phyloP scores from a whole-genome alignment of 2,113 vertebrate genomes.

The Nothoprocta perdicaria region DNA sequence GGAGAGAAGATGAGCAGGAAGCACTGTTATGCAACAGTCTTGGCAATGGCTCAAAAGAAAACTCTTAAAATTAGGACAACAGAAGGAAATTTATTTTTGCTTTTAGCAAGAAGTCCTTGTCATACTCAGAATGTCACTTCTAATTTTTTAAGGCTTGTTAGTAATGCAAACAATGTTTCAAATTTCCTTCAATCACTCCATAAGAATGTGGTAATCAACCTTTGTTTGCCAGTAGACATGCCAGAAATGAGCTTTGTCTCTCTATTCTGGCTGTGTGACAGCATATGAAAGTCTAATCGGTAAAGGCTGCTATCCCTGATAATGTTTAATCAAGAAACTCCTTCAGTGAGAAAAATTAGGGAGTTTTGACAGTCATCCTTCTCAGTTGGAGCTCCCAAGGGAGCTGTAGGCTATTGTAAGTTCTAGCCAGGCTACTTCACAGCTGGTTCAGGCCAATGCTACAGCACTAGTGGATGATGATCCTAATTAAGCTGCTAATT shows the following conservation, averaged over 20 bases:
- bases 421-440: slow-evolving; percentile 53
- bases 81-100: slow-evolving; percentile 69
- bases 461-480: slow-evolving; percentile 73
- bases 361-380: slow-evolving; percentile 74
- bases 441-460: slow-evolving; percentile 46
- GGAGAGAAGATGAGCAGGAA: neutral
- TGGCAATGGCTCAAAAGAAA: slow-evolving; percentile 43
- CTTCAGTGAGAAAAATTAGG: slow-evolving; percentile 66
- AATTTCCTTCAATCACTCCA: slow-evolving; percentile 42
- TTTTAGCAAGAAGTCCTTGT: slow-evolving; percentile 63
- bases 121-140: slow-evolving; percentile 41
- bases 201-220: slow-evolving; percentile 59
- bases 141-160: slow-evolving; percentile 54
- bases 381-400: slow-evolving; percentile 53
- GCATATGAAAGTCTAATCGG: slow-evolving; percentile 48
- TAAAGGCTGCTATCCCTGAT: slow-evolving; percentile 55
- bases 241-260: slow-evolving; percentile 43
- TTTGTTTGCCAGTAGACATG: slow-evolving; percentile 49
- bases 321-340: slow-evolving; percentile 72
- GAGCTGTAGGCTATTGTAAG: slow-evolving; percentile 41
- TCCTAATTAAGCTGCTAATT: slow-evolving; percentile 87
- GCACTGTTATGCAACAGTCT: slow-evolving; percentile 16
- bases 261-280: slow-evolving; percentile 41
- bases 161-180: slow-evolving; percentile 61
- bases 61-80: slow-evolving; percentile 53